Conservation (phyloP, 1,140 invertebrate genomes). For the Spodoptera frugiperda region DNA sequence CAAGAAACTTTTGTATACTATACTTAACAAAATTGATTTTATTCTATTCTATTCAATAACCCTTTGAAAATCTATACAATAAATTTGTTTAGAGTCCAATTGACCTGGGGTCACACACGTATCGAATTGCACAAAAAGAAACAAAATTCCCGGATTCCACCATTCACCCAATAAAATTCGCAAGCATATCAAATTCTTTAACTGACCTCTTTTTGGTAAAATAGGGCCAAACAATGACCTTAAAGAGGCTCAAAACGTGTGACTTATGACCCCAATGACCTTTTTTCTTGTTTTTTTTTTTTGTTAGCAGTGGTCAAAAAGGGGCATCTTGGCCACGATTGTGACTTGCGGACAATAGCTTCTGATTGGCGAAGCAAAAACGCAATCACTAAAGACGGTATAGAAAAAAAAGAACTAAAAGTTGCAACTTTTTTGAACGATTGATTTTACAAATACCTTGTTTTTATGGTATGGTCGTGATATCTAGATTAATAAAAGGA, state of each 20-base stretch:
- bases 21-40: slow-evolving; percentile 19
- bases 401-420: slow-evolving; percentile 39
- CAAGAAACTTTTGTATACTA: neutral
- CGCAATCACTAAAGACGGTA: slow-evolving; percentile 42
- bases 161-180: slow-evolving; percentile 58
- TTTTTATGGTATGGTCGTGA: slow-evolving; percentile 26
- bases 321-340: slow-evolving; percentile 64
- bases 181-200: slow-evolving; percentile 60
- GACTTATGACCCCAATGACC: slow-evolving; percentile 75
- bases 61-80: slow-evolving; percentile 38
- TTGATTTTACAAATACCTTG: slow-evolving; percentile 32
- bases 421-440: slow-evolving; percentile 3
- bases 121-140: slow-evolving; percentile 72
- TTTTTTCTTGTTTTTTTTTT: slow-evolving; percentile 63
- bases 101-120: slow-evolving; percentile 79
- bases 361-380: slow-evolving; percentile 74
- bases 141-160: slow-evolving; percentile 65
- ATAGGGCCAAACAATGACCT: slow-evolving; percentile 65
- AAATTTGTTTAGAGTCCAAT: slow-evolving; percentile 46
- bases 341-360: slow-evolving; percentile 68
- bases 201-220: slow-evolving; percentile 69
- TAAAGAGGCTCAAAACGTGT: slow-evolving; percentile 56
- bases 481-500: slow-evolving; percentile 9
- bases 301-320: slow-evolving; percentile 61
- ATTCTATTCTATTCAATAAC: slow-evolving; percentile 12